Percentiles rank a stretch among this genome's conserved stretches.
phyloP scores from a whole-genome alignment of 2,888 invertebrate genomes.

The Drosophila kambysellisi region DNA sequence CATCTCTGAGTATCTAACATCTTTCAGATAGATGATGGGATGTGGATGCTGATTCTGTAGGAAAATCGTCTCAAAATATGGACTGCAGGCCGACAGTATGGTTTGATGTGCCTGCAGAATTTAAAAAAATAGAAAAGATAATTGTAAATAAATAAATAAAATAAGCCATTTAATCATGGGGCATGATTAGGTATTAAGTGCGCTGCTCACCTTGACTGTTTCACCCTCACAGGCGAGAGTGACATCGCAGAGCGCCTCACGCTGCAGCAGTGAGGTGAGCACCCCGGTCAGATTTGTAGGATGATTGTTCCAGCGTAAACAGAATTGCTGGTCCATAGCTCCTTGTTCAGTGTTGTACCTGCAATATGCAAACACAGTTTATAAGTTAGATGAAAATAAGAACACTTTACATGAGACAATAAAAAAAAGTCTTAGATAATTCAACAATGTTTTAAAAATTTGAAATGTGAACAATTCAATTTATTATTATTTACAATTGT shows the following conservation, averaged over 20 bases:
- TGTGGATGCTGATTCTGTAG: conserved; percentile 95
- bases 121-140: background rate
- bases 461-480: too few relatives aligned
- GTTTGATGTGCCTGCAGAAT: conserved; percentile 93
- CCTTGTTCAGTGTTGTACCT: conserved; percentile 86
- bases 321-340: conserved; percentile 92
- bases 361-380: background rate
- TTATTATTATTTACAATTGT: background rate
- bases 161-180: background rate
- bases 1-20: conserved; percentile 95
- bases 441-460: too few relatives aligned
- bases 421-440: too few relatives aligned
- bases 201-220: conserved; percentile 89
- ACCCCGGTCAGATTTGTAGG: conserved; percentile 96
- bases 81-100: conserved; percentile 96
- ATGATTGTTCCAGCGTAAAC: conserved; percentile 98
- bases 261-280: conserved; percentile 93
- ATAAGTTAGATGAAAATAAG: background rate
- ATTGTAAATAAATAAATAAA: background rate
- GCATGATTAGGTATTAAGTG: background rate
- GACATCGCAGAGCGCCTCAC: conserved; percentile 96
- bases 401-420: background rate
- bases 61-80: conserved; percentile 96
- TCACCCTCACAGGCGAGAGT: conserved; percentile 96
- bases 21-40: conserved; percentile 96